Conservation (phyloP, 2,888 invertebrate genomes). For the Galerucella nymphaeae region DNA sequence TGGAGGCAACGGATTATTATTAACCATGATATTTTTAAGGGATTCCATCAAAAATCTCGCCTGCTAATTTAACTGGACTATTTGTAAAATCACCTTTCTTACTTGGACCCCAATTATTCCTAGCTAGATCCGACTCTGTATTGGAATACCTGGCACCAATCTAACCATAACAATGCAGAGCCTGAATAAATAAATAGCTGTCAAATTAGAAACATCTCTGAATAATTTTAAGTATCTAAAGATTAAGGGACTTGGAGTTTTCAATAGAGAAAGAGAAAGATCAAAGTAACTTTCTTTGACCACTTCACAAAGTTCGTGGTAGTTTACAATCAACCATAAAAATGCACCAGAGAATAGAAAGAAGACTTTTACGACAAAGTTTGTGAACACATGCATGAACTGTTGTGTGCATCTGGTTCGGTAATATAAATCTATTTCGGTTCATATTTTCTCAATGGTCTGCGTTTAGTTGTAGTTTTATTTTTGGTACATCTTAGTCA, state of each 20-base stretch:
- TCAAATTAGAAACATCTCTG: constrained; percentile 42
- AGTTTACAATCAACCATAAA: constrained; percentile 49
- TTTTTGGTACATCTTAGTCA: constrained; percentile 28
- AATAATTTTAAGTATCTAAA: constrained; percentile 38
- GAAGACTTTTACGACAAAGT: constrained; percentile 41
- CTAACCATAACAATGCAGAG: constrained; percentile 40
- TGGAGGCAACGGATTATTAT: too few species aligned
- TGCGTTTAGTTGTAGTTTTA: constrained; percentile 42
- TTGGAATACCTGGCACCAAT: constrained; percentile 36
- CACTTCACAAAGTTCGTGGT: constrained; percentile 51
- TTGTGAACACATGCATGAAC: constrained; percentile 50
- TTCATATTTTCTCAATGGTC: constrained; percentile 44
- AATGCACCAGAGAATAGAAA: constrained; percentile 41
- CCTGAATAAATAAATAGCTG: constrained; percentile 42
- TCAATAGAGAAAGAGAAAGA: constrained; percentile 36
- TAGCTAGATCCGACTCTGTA: not conserved
- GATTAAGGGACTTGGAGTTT: constrained; percentile 35
- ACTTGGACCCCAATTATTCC: too few species aligned
- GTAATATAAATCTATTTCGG: constrained; percentile 51
- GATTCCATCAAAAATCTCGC: too few species aligned
- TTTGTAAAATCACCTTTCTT: too few species aligned
- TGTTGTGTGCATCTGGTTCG: constrained; percentile 51
- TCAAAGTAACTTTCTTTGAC: constrained; percentile 45
- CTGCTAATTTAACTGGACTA: too few species aligned
- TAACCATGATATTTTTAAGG: too few species aligned